Conservation (phyloP, 2,888 invertebrate genomes). For the Ellobium chinense region DNA sequence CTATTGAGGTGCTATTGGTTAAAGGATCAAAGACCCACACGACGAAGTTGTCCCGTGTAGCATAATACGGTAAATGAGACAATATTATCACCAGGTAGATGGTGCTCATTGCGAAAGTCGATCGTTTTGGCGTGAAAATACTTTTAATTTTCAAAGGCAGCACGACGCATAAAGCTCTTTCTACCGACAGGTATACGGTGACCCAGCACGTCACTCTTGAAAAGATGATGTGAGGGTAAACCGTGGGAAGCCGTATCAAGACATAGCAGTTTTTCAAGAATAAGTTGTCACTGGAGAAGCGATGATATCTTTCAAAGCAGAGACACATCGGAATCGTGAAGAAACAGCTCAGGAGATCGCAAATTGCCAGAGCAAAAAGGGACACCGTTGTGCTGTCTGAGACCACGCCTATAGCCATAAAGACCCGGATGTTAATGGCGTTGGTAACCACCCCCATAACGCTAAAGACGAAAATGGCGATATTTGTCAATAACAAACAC, state of each 20-base stretch:
- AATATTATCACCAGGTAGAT: background rate
- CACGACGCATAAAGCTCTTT: background rate
- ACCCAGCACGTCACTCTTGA: no score
- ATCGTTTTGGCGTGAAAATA: background rate
- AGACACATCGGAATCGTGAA: background rate
- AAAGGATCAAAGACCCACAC: no score
- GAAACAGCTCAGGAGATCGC: background rate
- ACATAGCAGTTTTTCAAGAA: background rate
- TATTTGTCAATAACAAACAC: no score
- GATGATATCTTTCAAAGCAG: background rate
- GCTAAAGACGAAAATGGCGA: no score
- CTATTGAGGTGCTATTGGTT: no score
- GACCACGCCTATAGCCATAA: background rate
- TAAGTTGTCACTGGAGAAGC: background rate
- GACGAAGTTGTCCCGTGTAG: no score
- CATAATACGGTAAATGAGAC: no score
- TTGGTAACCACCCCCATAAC: background rate
- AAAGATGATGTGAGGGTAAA: no score
- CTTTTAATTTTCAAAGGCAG: background rate
- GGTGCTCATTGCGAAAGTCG: background rate
- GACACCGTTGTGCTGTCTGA: background rate
- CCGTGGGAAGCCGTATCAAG: background rate
- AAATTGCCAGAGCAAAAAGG: background rate
- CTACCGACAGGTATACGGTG: background rate
- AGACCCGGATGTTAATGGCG: background rate